Conservation (phyloP, 2,888 invertebrate genomes). For the Xiphydria camelus region DNA sequence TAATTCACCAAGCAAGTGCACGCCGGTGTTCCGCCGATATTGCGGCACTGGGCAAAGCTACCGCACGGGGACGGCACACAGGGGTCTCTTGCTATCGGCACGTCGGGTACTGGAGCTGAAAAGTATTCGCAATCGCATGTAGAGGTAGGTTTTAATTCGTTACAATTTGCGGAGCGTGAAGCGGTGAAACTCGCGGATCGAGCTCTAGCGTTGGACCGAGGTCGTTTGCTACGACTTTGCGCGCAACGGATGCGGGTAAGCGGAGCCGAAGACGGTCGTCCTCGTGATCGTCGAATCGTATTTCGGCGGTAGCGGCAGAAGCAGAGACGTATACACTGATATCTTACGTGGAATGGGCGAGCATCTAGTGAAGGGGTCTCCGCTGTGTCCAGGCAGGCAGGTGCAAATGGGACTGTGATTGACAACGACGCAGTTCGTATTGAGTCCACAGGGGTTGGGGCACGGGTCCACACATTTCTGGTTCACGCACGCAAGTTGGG, state of each 20-base stretch:
- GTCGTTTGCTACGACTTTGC: too few relatives aligned
- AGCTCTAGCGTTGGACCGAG: too few relatives aligned
- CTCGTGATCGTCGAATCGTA: too few relatives aligned
- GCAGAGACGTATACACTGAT: too few relatives aligned
- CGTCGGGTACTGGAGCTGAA: slow-evolving; percentile 15
- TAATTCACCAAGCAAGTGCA: slow-evolving; percentile 60
- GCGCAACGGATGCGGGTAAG: too few relatives aligned
- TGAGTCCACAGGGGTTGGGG: slow-evolving; percentile 72
- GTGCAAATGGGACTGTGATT: slow-evolving; percentile 75
- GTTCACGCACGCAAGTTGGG: slow-evolving; percentile 69
- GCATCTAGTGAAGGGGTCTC: slow-evolving; percentile 70
- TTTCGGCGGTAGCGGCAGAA: too few relatives aligned
- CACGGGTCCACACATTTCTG: slow-evolving; percentile 76
- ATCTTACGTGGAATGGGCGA: slow-evolving; percentile 51
- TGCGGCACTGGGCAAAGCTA: slow-evolving; percentile 63
- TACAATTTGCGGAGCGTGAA: too few relatives aligned
- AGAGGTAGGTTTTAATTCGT: too few relatives aligned
- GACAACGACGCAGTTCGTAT: slow-evolving; percentile 72
- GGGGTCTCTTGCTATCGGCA: slow-evolving; percentile 59
- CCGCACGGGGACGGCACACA: slow-evolving; percentile 75
- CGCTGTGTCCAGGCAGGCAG: slow-evolving; percentile 65
- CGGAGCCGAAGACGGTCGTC: too few relatives aligned
- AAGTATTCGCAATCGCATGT: not conserved
- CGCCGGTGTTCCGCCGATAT: slow-evolving; percentile 56
- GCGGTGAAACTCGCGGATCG: too few relatives aligned